Conservation (phyloP, 2,888 invertebrate genomes). For the Pyrgus malvae region DNA sequence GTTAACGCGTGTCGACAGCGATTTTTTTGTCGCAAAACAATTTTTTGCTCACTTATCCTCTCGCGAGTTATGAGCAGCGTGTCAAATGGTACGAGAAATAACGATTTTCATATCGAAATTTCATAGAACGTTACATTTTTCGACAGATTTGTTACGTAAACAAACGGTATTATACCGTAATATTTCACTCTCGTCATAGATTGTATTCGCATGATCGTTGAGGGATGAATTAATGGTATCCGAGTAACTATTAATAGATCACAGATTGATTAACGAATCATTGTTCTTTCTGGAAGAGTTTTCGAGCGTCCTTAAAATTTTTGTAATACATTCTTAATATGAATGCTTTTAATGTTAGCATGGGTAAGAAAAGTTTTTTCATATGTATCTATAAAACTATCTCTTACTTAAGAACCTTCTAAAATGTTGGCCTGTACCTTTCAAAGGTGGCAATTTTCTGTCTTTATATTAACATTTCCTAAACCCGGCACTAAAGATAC, state of each 20-base stretch:
- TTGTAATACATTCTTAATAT: neutral
- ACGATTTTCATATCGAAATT: slow-evolving; percentile 45
- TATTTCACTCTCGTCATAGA: slow-evolving; percentile 6
- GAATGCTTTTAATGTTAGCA: too few relatives aligned
- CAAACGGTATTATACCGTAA: neutral
- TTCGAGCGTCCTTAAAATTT: neutral
- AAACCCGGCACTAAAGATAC: slow-evolving; percentile 49
- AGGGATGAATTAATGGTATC: neutral
- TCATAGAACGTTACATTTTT: slow-evolving; percentile 36
- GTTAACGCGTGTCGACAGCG: slow-evolving; percentile 8
- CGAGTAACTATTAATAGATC: slow-evolving; percentile 9
- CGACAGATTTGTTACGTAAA: slow-evolving; percentile 15
- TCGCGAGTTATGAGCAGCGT: slow-evolving; percentile 45
- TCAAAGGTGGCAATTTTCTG: neutral
- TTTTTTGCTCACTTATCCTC: slow-evolving; percentile 38
- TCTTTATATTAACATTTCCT: slow-evolving; percentile 27
- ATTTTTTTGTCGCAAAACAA: slow-evolving; percentile 18
- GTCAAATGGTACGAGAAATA: slow-evolving; percentile 53
- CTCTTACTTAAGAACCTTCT: too few relatives aligned
- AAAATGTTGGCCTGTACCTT: neutral
- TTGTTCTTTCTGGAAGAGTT: neutral
- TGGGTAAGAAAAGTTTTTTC: too few relatives aligned
- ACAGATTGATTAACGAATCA: neutral
- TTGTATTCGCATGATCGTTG: neutral
- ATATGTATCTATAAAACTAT: too few relatives aligned